phyloP scores from a whole-genome alignment of 37 sponge, comb jelly and placozoan species.

The Petrosia ficiformis region DNA sequence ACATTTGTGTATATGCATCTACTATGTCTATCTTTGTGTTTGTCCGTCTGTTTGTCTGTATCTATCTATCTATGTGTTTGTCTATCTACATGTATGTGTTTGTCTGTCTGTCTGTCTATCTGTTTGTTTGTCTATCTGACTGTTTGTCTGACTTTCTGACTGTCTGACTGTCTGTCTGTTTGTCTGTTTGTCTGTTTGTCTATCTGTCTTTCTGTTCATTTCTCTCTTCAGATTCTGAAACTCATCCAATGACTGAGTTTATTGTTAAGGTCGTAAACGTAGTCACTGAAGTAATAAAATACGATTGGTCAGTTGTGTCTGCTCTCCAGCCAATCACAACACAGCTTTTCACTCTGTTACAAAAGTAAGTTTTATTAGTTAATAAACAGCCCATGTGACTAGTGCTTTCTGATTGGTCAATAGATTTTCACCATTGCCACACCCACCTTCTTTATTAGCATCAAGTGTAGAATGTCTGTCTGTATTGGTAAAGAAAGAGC shows the following conservation, averaged over 20 bases:
- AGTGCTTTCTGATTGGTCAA: not conserved
- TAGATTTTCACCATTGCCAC: conserved; percentile 47
- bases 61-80: too few relatives aligned
- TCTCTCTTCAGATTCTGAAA: not conserved
- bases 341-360: conserved; percentile 35
- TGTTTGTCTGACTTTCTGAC: too few relatives aligned
- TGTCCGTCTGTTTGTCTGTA: too few relatives aligned
- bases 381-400: not conserved
- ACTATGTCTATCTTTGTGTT: too few relatives aligned
- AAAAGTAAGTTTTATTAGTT: conserved; percentile 23
- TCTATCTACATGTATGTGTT: too few relatives aligned
- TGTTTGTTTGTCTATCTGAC: too few relatives aligned
- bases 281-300: conserved; percentile 14
- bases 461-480: conserved; percentile 54
- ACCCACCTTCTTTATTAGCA: conserved; percentile 52
- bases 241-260: not conserved
- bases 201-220: too few relatives aligned
- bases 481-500: conserved; percentile 32
- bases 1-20: too few relatives aligned
- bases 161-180: too few relatives aligned
- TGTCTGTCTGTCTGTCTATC: too few relatives aligned
- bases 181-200: too few relatives aligned
- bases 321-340: conserved; percentile 42
- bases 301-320: conserved; percentile 24
- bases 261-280: not conserved